Evolutionary conservation across 2,888 invertebrate genomes (phyloP).

Genomic region (Apodemia hepburni): DNA sequence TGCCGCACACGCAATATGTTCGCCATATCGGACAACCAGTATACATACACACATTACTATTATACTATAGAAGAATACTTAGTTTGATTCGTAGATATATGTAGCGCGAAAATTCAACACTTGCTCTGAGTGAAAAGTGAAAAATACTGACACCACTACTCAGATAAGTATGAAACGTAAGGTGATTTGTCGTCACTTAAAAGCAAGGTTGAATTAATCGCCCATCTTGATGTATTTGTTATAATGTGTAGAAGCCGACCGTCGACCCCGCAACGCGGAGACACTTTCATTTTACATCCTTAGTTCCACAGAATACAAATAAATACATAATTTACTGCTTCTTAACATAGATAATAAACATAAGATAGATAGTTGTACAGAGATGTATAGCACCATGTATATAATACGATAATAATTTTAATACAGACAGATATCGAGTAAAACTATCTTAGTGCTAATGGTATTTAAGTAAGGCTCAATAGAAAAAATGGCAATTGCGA

Average conservation of each 20-base stretch:
- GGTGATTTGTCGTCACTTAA: constrained; percentile 27
- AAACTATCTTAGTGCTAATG: constrained; percentile 72
- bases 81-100: constrained; percentile 78
- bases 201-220: constrained; percentile 43
- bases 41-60: constrained; percentile 75
- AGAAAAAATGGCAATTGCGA: constrained; percentile 56
- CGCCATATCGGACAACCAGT: constrained; percentile 61
- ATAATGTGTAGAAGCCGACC: constrained; percentile 73
- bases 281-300: constrained; percentile 69
- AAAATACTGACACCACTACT: not conserved
- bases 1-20: constrained; percentile 54
- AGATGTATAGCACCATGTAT: constrained; percentile 70
- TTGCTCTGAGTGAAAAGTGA: constrained; percentile 36
- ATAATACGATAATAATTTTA: constrained; percentile 72
- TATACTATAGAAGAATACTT: constrained; percentile 79
- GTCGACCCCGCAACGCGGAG: constrained; percentile 58
- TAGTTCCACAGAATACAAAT: constrained; percentile 54
- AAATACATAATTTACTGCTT: constrained; percentile 52
- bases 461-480: constrained; percentile 72
- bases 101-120: constrained; percentile 56
- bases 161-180: not conserved
- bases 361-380: constrained; percentile 75
- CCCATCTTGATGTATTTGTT: constrained; percentile 76
- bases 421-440: constrained; percentile 65
- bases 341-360: constrained; percentile 59